Evolutionary conservation across 1,140 invertebrate species (phyloP).

Genomic region (Tribolium castaneum): DNA sequence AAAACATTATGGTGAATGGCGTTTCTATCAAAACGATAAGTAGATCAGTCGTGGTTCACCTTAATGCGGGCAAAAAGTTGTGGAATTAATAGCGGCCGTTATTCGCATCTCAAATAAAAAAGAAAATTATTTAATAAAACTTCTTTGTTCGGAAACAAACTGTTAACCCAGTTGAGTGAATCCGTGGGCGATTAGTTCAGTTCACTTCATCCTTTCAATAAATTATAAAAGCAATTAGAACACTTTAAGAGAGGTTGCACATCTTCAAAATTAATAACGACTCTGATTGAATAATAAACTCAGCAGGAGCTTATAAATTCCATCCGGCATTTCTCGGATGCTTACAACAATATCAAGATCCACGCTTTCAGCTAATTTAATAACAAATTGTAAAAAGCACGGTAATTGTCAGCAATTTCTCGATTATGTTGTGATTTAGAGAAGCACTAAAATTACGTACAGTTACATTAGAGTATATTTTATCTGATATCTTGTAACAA

Average conservation of each 20-base stretch:
- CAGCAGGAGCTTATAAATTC: background rate
- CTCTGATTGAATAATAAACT: too few species aligned
- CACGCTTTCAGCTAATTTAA: background rate
- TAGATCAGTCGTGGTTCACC: background rate
- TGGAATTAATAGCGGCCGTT: background rate
- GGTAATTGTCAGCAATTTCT: slow-evolving; percentile 3
- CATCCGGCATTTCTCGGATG: background rate
- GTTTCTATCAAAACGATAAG: background rate
- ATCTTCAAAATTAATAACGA: background rate
- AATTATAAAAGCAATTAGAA: background rate
- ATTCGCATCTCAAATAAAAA: background rate
- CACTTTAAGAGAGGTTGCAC: background rate
- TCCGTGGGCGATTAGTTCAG: slow-evolving; percentile 12
- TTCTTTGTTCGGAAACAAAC: slow-evolving; percentile 3
- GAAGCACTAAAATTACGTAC: slow-evolving; percentile 20
- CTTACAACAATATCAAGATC: background rate
- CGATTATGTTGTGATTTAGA: background rate
- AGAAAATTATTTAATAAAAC: background rate
- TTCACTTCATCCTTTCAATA: background rate
- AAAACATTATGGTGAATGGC: slow-evolving; percentile 15
- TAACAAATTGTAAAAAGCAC: background rate
- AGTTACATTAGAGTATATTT: background rate
- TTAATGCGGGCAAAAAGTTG: background rate
- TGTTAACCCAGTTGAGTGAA: slow-evolving; percentile 10
- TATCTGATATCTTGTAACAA: background rate